Evolutionary conservation across 2,888 invertebrate species (phyloP), one percentile per base, ranked within the genome.

Genomic region (Andrena fulva): DNA sequence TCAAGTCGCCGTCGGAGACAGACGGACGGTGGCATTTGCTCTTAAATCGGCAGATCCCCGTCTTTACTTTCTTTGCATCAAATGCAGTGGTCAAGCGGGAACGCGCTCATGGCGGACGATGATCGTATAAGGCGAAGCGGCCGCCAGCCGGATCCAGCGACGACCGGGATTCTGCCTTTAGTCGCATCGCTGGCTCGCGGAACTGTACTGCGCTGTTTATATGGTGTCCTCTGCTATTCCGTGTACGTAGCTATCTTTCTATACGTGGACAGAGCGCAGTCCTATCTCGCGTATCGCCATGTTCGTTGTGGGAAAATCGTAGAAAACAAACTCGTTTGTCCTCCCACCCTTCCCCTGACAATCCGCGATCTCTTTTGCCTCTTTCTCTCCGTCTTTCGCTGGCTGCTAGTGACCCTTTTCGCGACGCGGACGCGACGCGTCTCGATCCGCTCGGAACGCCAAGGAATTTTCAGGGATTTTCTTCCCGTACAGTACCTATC

Each of bases 321-420:
- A 92, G 93, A 92, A 93, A 93, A 92, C 92, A 92, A 93, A 93
- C 93, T 93, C 91, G 93, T 86, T 88, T 86, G 54, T 77, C 73
- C 76, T 77, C 85, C 84, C 84, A 77, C 84, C 84, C 59, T 69
- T 31, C 73, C 72, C 56, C 60, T 73, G 48, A 31, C 71, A 62
- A 68, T 76, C 75, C 29, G 27, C 60, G 64, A 80, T 75, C 80
- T 84, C 72, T 80, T 82, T 12, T 64, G 12, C 60, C 60, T 72
- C 33, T 70, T 60, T 77, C 48, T 62, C 67, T 74, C 50, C 52
- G 59, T 52, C 62, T 24, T 24, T 70, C 10, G 16, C 20, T 31
- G 1, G 42, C 42, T 42, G 42, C 42, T 42, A 42, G 35, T 70
- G 67, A 66, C 74, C 67, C 59, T 82, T 68, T 82, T 70, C 80